Percentiles rank a stretch among this genome's conserved stretches.
Conservation (phyloP, 2,113 vertebrate genomes). For the Cavia porcellus region DNA sequence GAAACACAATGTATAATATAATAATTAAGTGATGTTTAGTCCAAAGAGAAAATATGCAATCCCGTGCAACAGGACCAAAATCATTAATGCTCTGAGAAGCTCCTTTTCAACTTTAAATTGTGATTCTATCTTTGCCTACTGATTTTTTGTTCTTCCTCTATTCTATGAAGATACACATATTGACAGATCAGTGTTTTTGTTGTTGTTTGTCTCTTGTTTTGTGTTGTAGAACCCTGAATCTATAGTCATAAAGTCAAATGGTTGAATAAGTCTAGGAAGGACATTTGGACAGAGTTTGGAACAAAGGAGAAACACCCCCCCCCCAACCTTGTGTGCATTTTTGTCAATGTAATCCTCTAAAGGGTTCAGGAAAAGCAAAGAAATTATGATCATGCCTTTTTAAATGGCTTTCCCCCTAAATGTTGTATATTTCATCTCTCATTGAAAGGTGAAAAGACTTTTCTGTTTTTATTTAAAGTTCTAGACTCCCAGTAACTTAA, state of each 20-base stretch:
- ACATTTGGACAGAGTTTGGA: neutral
- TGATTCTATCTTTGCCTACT: neutral
- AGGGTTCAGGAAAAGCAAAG: neutral
- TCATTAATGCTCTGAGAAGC: neutral
- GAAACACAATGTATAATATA: neutral
- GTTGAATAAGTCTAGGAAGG: neutral
- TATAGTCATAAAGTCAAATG: neutral
- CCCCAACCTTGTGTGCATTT: neutral
- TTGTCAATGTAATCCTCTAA: neutral
- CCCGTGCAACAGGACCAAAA: neutral
- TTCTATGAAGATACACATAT: neutral
- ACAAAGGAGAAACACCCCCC: too few species aligned
- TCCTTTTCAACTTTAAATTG: neutral
- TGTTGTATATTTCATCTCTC: neutral
- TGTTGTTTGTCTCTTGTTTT: neutral
- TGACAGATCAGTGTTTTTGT: neutral
- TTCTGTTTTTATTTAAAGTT: neutral
- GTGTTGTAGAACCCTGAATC: neutral
- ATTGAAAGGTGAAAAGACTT: neutral
- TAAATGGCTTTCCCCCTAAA: neutral
- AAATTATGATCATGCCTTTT: neutral
- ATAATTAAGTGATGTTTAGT: neutral
- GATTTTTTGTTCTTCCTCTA: neutral
- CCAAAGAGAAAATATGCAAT: neutral
- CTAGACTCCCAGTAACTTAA: neutral